A percentile compares a stretch with the other conserved stretches of the same genome.
Conservation (phyloP, 2,888 invertebrate genomes). For the Drosophila kambysellisi region DNA sequence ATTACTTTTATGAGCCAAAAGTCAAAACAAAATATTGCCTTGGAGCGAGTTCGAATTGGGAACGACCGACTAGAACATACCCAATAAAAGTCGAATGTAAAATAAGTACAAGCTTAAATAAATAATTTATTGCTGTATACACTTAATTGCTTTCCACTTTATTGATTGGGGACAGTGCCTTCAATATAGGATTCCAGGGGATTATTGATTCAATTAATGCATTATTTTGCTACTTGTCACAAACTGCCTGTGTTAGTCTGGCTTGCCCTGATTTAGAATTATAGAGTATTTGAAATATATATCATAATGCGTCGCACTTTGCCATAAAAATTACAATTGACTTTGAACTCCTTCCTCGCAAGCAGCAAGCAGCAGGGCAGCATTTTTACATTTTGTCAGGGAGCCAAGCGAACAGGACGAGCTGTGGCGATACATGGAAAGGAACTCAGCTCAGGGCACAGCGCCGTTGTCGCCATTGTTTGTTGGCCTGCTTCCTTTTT, state of each 20-base stretch:
- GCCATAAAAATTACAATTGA: constrained; percentile 78
- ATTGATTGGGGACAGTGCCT: neutral
- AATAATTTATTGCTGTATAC: no score
- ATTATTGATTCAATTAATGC: neutral
- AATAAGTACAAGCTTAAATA: neutral
- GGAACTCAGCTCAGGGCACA: constrained; percentile 57
- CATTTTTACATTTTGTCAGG: constrained; percentile 67
- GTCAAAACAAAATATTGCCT: constrained; percentile 15
- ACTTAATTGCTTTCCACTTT: neutral
- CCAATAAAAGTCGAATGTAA: neutral
- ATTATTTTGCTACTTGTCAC: neutral
- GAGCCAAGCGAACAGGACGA: constrained; percentile 69
- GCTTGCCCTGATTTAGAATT: neutral
- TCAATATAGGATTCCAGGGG: neutral
- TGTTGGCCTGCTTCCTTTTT: constrained; percentile 70
- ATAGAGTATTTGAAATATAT: constrained; percentile 38
- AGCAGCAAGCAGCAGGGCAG: constrained; percentile 71
- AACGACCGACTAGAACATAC: constrained; percentile 24
- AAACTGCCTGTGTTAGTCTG: neutral
- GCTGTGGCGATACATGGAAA: constrained; percentile 66
- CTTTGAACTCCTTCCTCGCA: constrained; percentile 69
- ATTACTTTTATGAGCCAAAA: constrained; percentile 43
- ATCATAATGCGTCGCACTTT: constrained; percentile 72
- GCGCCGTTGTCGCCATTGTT: constrained; percentile 55
- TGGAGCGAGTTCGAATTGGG: neutral